Base-by-base conservation (phyloP, 2,888 invertebrate species). In the Drosophila vallismaia region DNA sequence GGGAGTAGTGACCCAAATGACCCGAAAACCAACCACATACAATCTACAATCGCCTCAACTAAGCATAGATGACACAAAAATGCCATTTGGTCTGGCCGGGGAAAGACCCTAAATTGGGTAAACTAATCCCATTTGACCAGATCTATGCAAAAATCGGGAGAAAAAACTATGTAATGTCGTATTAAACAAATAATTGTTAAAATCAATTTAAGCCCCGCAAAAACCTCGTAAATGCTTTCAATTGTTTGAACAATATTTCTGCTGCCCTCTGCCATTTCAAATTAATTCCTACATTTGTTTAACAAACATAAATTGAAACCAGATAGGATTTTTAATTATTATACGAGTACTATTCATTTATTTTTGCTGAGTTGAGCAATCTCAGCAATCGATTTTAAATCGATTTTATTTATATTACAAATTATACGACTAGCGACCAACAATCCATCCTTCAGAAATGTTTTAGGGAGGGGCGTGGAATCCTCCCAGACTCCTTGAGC, bases 261-360 rank as follows among this genome's bases (percentile, higher is more conserved):
- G 79, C 71, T 67, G 58, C 51, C 76, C 59, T 54, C 60, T 62
- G 67, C 67, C 56, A 76, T 67, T 84, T 79, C 75, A 63, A 83
- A 83, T 75, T 58, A 72, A 83, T 62, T 68, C 73, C 82, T 85
- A 85, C 59, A 87, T 79, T 82, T 75, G 69, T 40, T 28, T 49
- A 56, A 46, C 63, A 52, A 53, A 64, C 51, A 79, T 78, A 72
- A 48, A 48, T 62, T 31, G 14, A 36, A 26, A 48, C 42, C 40
- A 51, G 73, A 50, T 40, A 19, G 33, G 45, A 46, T 50, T 42
- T 60, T 36, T 46, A 62, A 54, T 70, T 71, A 49, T 50, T 36
- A 48, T 45, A 45, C 14, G 1, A 9, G 19, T 3, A 14, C n/a
- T 36, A n/a, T 36, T 36, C 5, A n/a, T 36, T 36, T 36, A 36